phyloP scores from a whole-genome alignment of 2,113 vertebrate species.

The Otocyon megalotis region DNA sequence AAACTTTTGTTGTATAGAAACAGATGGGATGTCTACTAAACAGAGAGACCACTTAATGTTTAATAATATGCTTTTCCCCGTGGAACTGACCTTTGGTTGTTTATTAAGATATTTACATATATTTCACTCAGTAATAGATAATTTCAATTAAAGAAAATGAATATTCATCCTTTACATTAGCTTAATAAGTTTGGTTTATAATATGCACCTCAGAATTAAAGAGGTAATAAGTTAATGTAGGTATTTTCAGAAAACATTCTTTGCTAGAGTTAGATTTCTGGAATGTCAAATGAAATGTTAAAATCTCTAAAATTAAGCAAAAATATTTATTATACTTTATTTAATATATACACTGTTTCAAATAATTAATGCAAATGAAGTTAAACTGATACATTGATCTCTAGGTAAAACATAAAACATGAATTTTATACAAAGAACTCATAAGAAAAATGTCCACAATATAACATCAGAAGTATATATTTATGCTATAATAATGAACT shows the following conservation, averaged over 20 bases:
- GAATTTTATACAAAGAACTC: background rate
- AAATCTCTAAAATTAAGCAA: conserved; percentile 1
- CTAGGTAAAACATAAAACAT: background rate
- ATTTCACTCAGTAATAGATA: background rate
- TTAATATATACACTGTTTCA: background rate
- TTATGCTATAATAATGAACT: background rate
- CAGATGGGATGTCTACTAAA: background rate
- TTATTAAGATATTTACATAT: background rate
- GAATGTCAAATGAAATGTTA: background rate
- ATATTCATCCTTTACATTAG: background rate
- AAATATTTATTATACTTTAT: background rate
- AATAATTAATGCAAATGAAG: background rate
- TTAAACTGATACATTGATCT: background rate
- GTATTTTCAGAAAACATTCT: background rate
- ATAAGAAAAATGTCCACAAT: background rate
- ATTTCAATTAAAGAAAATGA: background rate
- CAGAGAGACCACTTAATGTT: background rate
- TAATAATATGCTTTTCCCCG: background rate
- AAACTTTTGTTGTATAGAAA: background rate
- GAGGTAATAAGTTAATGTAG: background rate
- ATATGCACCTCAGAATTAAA: background rate
- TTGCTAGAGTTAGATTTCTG: background rate
- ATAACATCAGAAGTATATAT: background rate
- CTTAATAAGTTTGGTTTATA: background rate
- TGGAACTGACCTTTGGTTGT: background rate